A percentile compares a stretch with the other conserved stretches of the same genome.
These are phyloP conservation scores for Hydrozoanthus gracilis DNA, from an alignment of 92 coral and sea anemone species.

Conservation along the genomic window DNA sequence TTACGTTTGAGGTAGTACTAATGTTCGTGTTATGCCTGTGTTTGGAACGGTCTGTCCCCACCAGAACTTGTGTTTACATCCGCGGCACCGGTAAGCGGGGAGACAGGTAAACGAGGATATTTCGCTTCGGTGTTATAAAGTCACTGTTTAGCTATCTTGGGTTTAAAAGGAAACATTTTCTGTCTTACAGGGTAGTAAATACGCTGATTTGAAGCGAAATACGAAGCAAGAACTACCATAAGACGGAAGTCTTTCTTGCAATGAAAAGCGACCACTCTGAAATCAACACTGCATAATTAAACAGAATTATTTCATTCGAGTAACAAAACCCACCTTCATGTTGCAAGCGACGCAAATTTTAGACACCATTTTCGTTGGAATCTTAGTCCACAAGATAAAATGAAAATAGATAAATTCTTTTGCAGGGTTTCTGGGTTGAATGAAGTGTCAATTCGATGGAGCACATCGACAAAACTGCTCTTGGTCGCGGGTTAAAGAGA, in stretches of 20 bases:
- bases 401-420: neutral
- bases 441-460: neutral
- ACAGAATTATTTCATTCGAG: conserved; percentile 46
- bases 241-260: conserved; percentile 19
- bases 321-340: conserved; percentile 52
- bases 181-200: neutral
- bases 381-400: conserved; percentile 10
- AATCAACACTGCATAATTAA: conserved; percentile 50
- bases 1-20: neutral
- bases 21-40: neutral
- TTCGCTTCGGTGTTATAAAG: neutral
- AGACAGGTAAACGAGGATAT: neutral
- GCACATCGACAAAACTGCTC: conserved; percentile 23
- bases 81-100: conserved; percentile 39
- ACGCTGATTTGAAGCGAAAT: neutral
- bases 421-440: neutral
- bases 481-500: conserved; percentile 26
- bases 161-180: neutral
- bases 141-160: neutral
- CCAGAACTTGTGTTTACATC: conserved; percentile 10
- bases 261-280: conserved; percentile 44
- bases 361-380: conserved; percentile 34
- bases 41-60: neutral
- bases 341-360: conserved; percentile 45
- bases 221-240: conserved; percentile 15